Conservation (phyloP, 2,113 vertebrate genomes). For the Calonectris borealis region DNA sequence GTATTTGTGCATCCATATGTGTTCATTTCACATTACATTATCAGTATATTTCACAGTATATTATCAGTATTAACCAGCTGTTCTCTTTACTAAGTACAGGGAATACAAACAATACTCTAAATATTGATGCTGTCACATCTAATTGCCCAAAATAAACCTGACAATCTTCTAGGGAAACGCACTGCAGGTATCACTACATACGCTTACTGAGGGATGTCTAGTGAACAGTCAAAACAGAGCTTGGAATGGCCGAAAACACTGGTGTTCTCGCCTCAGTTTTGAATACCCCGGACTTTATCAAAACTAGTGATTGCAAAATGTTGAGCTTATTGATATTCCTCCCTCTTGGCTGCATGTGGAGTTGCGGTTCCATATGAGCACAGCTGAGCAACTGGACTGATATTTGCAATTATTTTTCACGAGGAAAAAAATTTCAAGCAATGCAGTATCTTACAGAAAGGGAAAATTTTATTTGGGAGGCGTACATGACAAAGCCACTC, state of each 20-base stretch:
- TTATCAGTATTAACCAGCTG: slow-evolving; percentile 41
- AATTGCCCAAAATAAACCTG: slow-evolving; percentile 18
- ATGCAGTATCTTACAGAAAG: background rate
- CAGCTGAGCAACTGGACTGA: background rate
- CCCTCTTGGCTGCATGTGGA: background rate
- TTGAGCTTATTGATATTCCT: background rate
- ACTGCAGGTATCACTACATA: background rate
- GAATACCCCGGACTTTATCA: background rate
- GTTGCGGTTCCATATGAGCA: background rate
- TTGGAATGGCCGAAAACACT: background rate
- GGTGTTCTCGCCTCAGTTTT: background rate
- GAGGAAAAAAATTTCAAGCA: background rate
- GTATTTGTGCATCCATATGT: background rate
- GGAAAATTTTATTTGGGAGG: background rate
- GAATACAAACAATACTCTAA: slow-evolving; percentile 5
- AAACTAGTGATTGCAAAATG: background rate
- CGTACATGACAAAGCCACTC: background rate
- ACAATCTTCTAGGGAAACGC: background rate
- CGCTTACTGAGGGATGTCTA: background rate
- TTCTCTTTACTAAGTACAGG: background rate
- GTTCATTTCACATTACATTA: slow-evolving; percentile 4
- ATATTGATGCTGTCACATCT: slow-evolving; percentile 11
- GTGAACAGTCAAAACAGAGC: background rate
- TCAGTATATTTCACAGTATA: background rate
- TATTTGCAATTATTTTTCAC: background rate